Evolutionary conservation across 1,140 invertebrate genomes (phyloP).

Genomic region (Drosophila ohnishii): DNA sequence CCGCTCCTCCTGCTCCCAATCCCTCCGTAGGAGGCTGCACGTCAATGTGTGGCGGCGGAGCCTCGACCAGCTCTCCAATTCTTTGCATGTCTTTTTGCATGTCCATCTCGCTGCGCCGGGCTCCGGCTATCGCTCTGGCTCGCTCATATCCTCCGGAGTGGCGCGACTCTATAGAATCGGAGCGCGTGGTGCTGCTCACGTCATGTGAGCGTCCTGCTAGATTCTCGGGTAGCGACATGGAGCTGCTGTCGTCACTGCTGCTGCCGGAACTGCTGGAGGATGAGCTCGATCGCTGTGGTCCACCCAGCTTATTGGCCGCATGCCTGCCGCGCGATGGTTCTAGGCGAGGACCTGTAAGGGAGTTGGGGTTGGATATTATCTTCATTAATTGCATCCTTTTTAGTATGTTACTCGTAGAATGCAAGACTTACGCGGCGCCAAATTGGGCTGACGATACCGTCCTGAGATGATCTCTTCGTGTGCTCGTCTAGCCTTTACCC

Average conservation of each 20-base stretch:
- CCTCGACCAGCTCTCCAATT: slow-evolving; percentile 59
- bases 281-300: slow-evolving; percentile 55
- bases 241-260: slow-evolving; percentile 68
- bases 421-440: slow-evolving; percentile 67
- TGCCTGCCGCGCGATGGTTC: slow-evolving; percentile 52
- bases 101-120: slow-evolving; percentile 74
- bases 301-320: slow-evolving; percentile 45
- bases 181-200: slow-evolving; percentile 74
- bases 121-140: slow-evolving; percentile 68
- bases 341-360: slow-evolving; percentile 60
- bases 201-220: slow-evolving; percentile 58
- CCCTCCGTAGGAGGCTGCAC: slow-evolving; percentile 73
- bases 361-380: neutral
- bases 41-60: slow-evolving; percentile 71
- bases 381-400: neutral
- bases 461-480: slow-evolving; percentile 82
- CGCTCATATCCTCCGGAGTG: slow-evolving; percentile 78
- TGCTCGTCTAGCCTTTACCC: slow-evolving; percentile 77
- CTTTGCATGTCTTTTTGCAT: slow-evolving; percentile 74
- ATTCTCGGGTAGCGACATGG: slow-evolving; percentile 59
- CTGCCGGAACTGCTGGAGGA: slow-evolving; percentile 65
- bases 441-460: slow-evolving; percentile 79
- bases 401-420: too few species aligned
- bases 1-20: slow-evolving; percentile 1
- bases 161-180: slow-evolving; percentile 74